A percentile compares a stretch with the other conserved stretches of the same genome.
Evolutionary conservation across 92 coral and sea anemone species (phyloP).

Genomic region (Isaurus tuberculatus): DNA sequence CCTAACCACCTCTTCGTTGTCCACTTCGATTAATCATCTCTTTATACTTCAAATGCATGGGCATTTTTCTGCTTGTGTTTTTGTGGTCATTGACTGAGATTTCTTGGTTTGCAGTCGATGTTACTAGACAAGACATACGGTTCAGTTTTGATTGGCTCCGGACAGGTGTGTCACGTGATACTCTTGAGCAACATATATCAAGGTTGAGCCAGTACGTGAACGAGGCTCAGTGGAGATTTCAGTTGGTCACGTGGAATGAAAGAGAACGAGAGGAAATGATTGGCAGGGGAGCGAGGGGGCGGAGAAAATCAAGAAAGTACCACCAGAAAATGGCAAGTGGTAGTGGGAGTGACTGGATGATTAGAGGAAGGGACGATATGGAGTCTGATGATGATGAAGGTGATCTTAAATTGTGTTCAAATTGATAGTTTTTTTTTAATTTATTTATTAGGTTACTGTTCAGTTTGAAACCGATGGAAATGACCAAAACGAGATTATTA

Average conservation of each 20-base stretch:
- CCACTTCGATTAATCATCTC: too few species aligned
- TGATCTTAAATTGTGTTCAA: background rate
- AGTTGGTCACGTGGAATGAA: constrained; percentile 89
- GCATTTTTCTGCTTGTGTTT: background rate
- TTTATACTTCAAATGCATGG: too few species aligned
- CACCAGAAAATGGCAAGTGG: constrained; percentile 56
- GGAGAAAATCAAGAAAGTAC: constrained; percentile 54
- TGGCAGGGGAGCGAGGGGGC: constrained; percentile 47
- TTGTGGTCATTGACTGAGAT: too few species aligned
- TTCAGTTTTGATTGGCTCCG: constrained; percentile 76
- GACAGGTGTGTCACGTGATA: constrained; percentile 66
- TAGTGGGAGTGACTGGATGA: constrained; percentile 43
- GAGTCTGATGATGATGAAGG: constrained; percentile 61
- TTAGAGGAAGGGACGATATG: constrained; percentile 39
- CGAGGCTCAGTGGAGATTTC: constrained; percentile 98
- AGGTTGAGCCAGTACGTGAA: constrained; percentile 93
- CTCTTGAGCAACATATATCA: constrained; percentile 91
- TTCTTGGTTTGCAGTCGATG: background rate
- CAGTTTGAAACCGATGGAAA: too few species aligned
- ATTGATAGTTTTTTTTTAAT: background rate
- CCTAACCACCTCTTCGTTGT: too few species aligned
- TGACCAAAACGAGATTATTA: too few species aligned
- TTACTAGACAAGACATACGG: constrained; percentile 31
- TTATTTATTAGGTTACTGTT: too few species aligned
- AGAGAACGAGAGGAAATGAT: constrained; percentile 43